Percentiles rank a stretch among this genome's conserved stretches.
phyloP scores from a whole-genome alignment of 2,888 invertebrate genomes.

The Sisyra nigra region DNA sequence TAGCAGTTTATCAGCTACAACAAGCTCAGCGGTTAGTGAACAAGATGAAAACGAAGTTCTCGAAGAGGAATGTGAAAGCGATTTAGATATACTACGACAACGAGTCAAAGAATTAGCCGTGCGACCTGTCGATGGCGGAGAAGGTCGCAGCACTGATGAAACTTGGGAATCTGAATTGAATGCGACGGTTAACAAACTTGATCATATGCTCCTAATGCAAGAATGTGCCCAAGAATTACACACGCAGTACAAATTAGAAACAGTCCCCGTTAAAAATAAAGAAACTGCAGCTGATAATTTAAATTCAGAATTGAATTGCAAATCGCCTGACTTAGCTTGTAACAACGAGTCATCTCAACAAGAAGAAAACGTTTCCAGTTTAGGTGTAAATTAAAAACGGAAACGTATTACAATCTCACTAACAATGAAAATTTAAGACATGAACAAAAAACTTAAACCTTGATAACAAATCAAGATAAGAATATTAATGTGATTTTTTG shows the following conservation, averaged over 20 bases:
- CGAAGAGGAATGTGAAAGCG: slow-evolving; percentile 23
- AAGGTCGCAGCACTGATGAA: slow-evolving; percentile 44
- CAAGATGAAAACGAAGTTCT: slow-evolving; percentile 23
- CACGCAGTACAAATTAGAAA: slow-evolving; percentile 12
- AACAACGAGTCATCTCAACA: no score
- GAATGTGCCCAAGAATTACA: slow-evolving; percentile 40
- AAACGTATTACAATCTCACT: no score
- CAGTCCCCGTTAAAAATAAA: not conserved
- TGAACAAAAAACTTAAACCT: no score
- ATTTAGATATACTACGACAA: slow-evolving; percentile 48
- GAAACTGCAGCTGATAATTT: no score
- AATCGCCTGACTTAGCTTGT: no score
- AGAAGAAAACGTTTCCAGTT: no score
- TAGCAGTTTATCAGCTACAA: slow-evolving; percentile 33
- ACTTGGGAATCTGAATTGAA: slow-evolving; percentile 63
- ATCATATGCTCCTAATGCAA: slow-evolving; percentile 51
- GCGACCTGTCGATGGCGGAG: slow-evolving; percentile 57
- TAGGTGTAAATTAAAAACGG: no score
- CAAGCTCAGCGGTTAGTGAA: slow-evolving; percentile 32
- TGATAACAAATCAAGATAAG: no score
- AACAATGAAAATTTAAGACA: no score
- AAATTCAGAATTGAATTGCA: no score
- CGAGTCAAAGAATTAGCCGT: slow-evolving; percentile 55
- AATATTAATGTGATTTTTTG: no score
- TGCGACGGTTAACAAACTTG: slow-evolving; percentile 60